phyloP scores from a whole-genome alignment of 2,888 invertebrate species.

The Dugesia japonica region DNA sequence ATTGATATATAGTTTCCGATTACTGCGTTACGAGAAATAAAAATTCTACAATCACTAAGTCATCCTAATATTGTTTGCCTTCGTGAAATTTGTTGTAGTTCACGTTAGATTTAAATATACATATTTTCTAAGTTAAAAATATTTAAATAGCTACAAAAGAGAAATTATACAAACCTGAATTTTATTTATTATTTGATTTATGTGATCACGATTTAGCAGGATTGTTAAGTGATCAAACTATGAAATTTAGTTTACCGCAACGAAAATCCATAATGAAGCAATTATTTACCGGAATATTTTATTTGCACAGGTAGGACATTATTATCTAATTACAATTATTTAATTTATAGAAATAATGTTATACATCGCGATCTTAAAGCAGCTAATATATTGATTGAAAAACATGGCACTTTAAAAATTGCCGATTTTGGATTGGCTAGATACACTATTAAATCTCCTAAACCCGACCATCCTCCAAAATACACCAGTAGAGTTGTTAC shows the following conservation, averaged over 20 bases:
- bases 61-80: slow-evolving; percentile 92
- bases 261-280: slow-evolving; percentile 65
- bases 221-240: slow-evolving; percentile 75
- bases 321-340: not conserved
- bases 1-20: slow-evolving; percentile 66
- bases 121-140: no score
- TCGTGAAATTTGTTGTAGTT: slow-evolving; percentile 84
- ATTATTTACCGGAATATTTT: slow-evolving; percentile 34
- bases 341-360: slow-evolving; percentile 37
- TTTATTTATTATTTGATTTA: slow-evolving; percentile 90
- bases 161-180: slow-evolving; percentile 68
- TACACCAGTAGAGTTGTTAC: slow-evolving; percentile 97
- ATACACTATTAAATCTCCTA: slow-evolving; percentile 37
- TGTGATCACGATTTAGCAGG: slow-evolving; percentile 96
- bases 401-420: slow-evolving; percentile 67
- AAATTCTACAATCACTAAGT: slow-evolving; percentile 76
- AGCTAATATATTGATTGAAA: slow-evolving; percentile 88
- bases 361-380: slow-evolving; percentile 74
- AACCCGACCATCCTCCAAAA: slow-evolving; percentile 41
- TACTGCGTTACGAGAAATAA: slow-evolving; percentile 85
- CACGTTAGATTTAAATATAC: slow-evolving; percentile 54
- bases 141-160: slow-evolving; percentile 54
- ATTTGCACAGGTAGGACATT: slow-evolving; percentile 15
- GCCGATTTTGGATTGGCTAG: slow-evolving; percentile 85
- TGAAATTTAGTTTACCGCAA: slow-evolving; percentile 85